Base-by-base conservation (phyloP, 2,888 invertebrate genomes). In the Druceiella hillmani region DNA sequence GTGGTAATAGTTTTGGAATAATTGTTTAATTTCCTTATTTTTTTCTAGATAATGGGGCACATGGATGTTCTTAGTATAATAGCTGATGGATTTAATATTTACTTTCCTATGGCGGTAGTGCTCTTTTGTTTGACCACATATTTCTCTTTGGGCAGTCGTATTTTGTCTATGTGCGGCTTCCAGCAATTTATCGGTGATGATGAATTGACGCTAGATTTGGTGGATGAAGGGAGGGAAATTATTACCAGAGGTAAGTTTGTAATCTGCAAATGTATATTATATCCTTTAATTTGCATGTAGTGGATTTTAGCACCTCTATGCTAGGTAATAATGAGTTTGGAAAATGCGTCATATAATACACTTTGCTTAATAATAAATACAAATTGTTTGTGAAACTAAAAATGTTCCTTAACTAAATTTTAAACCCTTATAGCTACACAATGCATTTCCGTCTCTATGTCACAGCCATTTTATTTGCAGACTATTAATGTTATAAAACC, bases 11-110 rank as follows among this genome's bases (percentile, higher is more conserved):
- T 16, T 16, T 15, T 31, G 3, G n/a, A n/a, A n/a, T n/a, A n/a
- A n/a, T n/a, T n/a, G n/a, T n/a, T n/a, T n/a, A 27, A 15, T 42
- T 33, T 34, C 36, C 26, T 39, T 46, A 36, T 31, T 42, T 46
- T 43, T 46, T 53, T 51, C 5, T 55, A 85, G 87, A 83, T 95
- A 51, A 99, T 99, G 98, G 99, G 99, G 0, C 98, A 99, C 61
- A 92, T 99, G 94, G 97, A 98, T 63, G 94, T 99, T 1, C 83
- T 99, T 37, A 86, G 89, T 16, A 90, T 99, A 43, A 89, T 99
- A 48, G 88, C 97, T 0, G 89, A 95, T 61, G 98, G 98, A 5
- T 98, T 99, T 71, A 99, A 99, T 67, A 87, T 99, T 37, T 99
- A 99, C 68, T 95, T 99, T 64, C 99, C 99, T 1, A 97, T 98